Evolutionary conservation across 2,888 invertebrate genomes (phyloP), one percentile per base, ranked within the genome.

Genomic region (Tipula unca): DNA sequence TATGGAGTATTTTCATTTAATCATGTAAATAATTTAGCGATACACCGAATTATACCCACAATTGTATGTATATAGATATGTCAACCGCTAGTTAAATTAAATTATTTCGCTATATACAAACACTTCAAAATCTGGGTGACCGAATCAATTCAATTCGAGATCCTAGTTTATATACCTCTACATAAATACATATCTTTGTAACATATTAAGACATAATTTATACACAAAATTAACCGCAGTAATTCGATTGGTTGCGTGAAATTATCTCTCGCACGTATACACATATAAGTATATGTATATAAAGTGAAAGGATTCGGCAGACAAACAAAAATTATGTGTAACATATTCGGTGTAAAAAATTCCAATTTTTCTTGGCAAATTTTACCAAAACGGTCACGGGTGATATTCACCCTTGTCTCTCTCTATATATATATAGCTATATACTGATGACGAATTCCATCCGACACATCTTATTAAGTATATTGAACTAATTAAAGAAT

Each of bases 381-480:
- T 48, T 69, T 69, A 69, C 69, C 69, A 69, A 69, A 69, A 69
- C 69, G 69, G 69, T 69, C 25, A 69, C 69, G 69, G 69, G 25
- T 69, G 69, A 69, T 69, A 69, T 69, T 69, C 69, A 69, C 69
- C 69, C 69, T 69, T 69, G 69, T 69, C 69, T 54, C 17, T 17
- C n/a, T n/a, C n/a, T n/a, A 39, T 13, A 42, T 8, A 42, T 54
- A 17, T 6, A 54, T 69, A 2, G 48, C 17, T 25, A 10, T 69
- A 69, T 10, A 25, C 69, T 25, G 69, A 69, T 69, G 25, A 69
- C 69, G 20, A 69, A 69, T 69, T 25, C 8, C 25, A 69, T 69
- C 69, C 69, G 69, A 69, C 25, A 69, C 69, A 69, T 69, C 69
- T 69, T 69, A 69, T 69, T 69, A 69, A 69, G n/a, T n/a, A n/a